These are phyloP conservation scores for Chaetophractus vellerosus DNA, from an alignment of 2,797 vertebrate species.

Conservation along the genomic window DNA sequence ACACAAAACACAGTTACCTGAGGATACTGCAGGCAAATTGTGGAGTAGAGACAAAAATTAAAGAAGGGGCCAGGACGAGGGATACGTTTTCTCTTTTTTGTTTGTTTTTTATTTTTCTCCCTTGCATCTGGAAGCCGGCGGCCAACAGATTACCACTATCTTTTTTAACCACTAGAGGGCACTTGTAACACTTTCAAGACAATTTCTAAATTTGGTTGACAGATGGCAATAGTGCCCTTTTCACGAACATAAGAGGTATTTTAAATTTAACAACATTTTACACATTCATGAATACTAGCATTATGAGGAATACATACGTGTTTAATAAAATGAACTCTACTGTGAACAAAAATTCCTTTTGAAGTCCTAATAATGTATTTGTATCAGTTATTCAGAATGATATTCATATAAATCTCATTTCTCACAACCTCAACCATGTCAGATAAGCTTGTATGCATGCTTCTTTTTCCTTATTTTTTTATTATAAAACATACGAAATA, in stretches of 20 bases:
- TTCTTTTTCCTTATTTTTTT: slow-evolving; percentile 4
- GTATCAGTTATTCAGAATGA: neutral
- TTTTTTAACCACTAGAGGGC: slow-evolving; percentile 7
- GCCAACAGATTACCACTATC: neutral
- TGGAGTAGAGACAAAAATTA: neutral
- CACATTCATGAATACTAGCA: neutral
- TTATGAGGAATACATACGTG: neutral
- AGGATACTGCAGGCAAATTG: neutral
- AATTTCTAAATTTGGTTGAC: neutral
- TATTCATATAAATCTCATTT: neutral
- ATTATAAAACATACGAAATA: neutral
- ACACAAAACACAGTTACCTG: neutral
- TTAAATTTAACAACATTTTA: neutral
- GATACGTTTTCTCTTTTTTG: neutral
- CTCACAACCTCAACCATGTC: neutral
- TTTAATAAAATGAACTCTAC: neutral
- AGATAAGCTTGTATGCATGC: neutral
- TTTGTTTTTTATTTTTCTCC: neutral
- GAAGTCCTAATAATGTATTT: slow-evolving; percentile 5
- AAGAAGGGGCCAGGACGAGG: fast-evolving
- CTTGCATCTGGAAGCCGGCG: neutral
- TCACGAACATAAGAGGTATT: neutral
- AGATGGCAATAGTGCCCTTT: neutral
- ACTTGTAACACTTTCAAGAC: neutral
- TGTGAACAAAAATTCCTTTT: neutral